Conservation (phyloP, 2,797 vertebrate genomes). For the Pipistrellus pygmaeus region DNA sequence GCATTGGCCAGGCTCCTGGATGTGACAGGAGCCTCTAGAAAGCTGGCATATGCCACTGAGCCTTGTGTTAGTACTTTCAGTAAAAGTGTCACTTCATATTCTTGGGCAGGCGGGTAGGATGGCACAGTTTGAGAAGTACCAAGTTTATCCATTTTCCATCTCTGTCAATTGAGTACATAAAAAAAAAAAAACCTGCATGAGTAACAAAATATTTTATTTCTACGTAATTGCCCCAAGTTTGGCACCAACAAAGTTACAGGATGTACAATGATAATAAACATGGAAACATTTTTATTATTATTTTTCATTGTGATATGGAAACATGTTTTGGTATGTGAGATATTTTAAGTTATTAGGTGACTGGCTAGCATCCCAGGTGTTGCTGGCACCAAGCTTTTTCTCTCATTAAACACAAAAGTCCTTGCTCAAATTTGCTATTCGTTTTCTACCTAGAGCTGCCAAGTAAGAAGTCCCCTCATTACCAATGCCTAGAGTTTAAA, state of each 20-base stretch:
- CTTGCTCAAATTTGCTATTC: background rate
- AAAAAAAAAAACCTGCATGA: background rate
- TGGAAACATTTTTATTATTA: background rate
- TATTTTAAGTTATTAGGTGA: slow-evolving; percentile 25
- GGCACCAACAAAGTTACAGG: background rate
- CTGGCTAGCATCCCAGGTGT: background rate
- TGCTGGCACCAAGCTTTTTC: background rate
- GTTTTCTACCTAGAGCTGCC: background rate
- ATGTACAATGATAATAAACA: background rate
- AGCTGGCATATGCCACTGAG: background rate
- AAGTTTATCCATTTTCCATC: background rate
- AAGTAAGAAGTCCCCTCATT: background rate
- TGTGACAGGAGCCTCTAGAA: background rate
- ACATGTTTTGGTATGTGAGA: background rate
- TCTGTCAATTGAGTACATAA: background rate
- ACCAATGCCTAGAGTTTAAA: background rate
- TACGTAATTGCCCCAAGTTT: background rate
- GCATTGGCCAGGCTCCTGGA: background rate
- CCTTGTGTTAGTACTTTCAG: background rate
- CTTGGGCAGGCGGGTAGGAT: background rate
- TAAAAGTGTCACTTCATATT: background rate
- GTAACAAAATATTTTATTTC: background rate
- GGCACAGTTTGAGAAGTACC: background rate
- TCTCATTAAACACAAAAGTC: background rate
- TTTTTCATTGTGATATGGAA: slow-evolving; percentile 29